Evolutionary conservation across 2,888 invertebrate genomes (phyloP).

Genomic region (Eudasyphora cyanicolor): DNA sequence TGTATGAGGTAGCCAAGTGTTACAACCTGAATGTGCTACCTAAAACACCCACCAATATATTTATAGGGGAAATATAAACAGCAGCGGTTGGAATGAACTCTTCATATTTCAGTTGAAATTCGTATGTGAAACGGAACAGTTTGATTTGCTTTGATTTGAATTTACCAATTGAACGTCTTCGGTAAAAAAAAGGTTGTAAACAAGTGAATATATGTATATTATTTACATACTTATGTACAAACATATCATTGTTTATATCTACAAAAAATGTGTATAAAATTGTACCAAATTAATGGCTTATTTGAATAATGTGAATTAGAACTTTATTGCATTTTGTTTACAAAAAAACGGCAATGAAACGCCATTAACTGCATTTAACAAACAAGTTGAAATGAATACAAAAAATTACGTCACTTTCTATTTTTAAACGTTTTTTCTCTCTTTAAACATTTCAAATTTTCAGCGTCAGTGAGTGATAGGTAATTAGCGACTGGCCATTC

Average conservation of each 20-base stretch:
- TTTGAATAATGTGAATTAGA: not conserved
- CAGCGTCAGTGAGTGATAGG: conserved; percentile 9
- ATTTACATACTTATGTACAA: not conserved
- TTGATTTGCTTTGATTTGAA: conserved; percentile 1
- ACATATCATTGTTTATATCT: no score
- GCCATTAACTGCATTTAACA: conserved; percentile 4
- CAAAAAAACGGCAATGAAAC: conserved; percentile 5
- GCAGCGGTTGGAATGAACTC: conserved; percentile 12
- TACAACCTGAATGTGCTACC: not conserved
- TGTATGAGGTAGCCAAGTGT: no score
- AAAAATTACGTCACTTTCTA: conserved; percentile 50
- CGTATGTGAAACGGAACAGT: conserved; percentile 69
- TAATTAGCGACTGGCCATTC: not conserved
- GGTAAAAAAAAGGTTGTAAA: not conserved
- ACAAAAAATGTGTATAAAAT: not conserved
- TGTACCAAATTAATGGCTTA: not conserved
- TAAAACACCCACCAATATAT: conserved; percentile 13
- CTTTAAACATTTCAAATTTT: not conserved
- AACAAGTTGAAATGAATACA: not conserved
- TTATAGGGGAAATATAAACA: conserved; percentile 38
- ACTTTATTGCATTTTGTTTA: not conserved
- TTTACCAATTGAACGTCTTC: not conserved
- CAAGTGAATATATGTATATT: not conserved
- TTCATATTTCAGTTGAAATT: conserved; percentile 71
- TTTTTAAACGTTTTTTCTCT: conserved; percentile 1